phyloP scores from a whole-genome alignment of 2,888 invertebrate genomes.

The Drosophila meridionalis region DNA sequence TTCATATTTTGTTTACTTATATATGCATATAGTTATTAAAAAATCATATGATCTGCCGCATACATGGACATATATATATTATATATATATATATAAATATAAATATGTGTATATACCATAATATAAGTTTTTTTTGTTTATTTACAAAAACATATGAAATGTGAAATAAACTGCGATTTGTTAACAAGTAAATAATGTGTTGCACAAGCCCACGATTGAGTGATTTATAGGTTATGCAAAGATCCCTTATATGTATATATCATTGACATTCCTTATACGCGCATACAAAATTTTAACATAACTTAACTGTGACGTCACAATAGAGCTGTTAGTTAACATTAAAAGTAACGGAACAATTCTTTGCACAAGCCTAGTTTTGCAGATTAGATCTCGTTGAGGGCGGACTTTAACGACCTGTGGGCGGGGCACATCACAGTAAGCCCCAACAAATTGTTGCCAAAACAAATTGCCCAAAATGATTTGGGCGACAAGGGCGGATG shows the following conservation, averaged over 20 bases:
- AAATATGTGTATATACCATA: not conserved
- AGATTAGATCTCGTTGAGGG: constrained; percentile 5
- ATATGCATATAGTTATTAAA: too few relatives aligned
- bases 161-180: not conserved
- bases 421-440: constrained; percentile 83
- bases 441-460: constrained; percentile 98
- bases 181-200: not conserved
- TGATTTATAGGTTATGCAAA: too few relatives aligned
- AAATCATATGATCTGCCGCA: not conserved
- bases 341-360: too few relatives aligned
- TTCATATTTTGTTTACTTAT: too few relatives aligned
- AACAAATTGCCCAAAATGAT: constrained; percentile 97
- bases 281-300: too few relatives aligned
- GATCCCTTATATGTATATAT: too few relatives aligned
- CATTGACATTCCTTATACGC: too few relatives aligned
- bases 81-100: not conserved
- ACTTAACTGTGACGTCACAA: too few relatives aligned
- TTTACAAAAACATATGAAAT: not conserved
- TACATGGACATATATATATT: too few relatives aligned
- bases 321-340: too few relatives aligned
- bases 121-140: not conserved
- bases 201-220: too few relatives aligned
- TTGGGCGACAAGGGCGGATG: constrained; percentile 79
- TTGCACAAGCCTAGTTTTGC: constrained; percentile 11
- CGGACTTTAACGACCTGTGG: constrained; percentile 45